Base-by-base conservation (phyloP, 2,797 vertebrate genomes). In the Coranthus polyacanthus region DNA sequence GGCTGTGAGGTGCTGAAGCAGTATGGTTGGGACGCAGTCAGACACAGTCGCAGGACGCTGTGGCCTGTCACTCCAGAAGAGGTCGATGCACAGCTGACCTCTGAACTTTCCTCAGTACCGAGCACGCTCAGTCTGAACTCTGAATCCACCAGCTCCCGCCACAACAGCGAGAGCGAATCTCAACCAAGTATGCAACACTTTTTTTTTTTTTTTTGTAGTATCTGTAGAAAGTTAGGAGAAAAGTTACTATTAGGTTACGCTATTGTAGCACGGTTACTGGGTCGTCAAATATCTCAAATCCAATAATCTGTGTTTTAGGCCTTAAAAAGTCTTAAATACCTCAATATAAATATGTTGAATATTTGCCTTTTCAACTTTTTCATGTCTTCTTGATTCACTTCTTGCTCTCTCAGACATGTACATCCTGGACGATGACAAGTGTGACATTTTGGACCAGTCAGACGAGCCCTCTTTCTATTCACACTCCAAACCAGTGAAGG, bases 1-100 rank as follows among this genome's bases (percentile, higher is more conserved):
- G 98, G 97, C 26, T 99, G 97, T 79, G 97, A 99, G 82, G 93
- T 98, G 88, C 85, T 99, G 63, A 99, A 99, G 87, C 94, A 95
- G 89, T 95, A 96, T 0, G 96, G 91, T 57, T 99, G 97, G 98
- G 97, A 99, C 82, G 91, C 97, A 8, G 98, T 99, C 71, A 92
- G 97, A 62, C 97, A 99, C 88, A 98, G 96, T 91, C 95, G 96
- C 76, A 93, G 95, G 81, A 97, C 98, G 47, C 94, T 93, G 62
- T 99, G 97, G 98, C 98, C 98, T 6, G 95, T 99, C 75, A 96
- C 97, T 54, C 96, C 96, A 0, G 98, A 99, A 62, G 98, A 99
- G 77, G 95, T 98, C 39, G 97, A 98, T 22, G 93, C 97, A 29
- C 92, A 90, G 49, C 81, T 90, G 63, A 95, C 95, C 86, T 95